These are phyloP conservation scores for Calameuta pallipes DNA, from an alignment of 2,888 invertebrate genomes.

Conservation along the genomic window DNA sequence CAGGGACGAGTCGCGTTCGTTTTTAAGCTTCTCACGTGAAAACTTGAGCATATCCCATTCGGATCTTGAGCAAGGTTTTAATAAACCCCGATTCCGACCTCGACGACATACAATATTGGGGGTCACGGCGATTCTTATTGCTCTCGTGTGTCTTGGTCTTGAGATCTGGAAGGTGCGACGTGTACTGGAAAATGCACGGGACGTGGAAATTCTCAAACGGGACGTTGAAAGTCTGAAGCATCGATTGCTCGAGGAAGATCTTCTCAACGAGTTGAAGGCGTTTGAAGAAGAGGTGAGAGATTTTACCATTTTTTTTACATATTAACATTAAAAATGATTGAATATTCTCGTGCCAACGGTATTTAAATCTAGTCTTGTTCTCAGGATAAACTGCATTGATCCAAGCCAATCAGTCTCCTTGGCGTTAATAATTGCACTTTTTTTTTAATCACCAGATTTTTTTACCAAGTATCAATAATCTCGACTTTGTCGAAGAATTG, in stretches of 20 bases:
- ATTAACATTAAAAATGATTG: background rate
- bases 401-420: background rate
- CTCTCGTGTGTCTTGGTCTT: slow-evolving; percentile 48
- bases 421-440: background rate
- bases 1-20: slow-evolving; percentile 49
- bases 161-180: slow-evolving; percentile 53
- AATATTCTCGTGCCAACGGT: background rate
- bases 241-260: slow-evolving; percentile 52
- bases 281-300: slow-evolving; percentile 58
- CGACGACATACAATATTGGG: slow-evolving; percentile 46
- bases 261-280: slow-evolving; percentile 54
- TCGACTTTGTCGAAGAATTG: background rate
- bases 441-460: background rate
- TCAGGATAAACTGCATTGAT: background rate
- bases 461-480: background rate
- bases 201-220: slow-evolving; percentile 51
- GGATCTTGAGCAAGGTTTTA: slow-evolving; percentile 56
- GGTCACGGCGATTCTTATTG: slow-evolving; percentile 43
- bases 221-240: slow-evolving; percentile 57
- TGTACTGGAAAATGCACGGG: slow-evolving; percentile 43
- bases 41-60: slow-evolving; percentile 57
- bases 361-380: background rate
- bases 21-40: slow-evolving; percentile 57
- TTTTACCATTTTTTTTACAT: background rate
- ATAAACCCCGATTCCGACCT: slow-evolving; percentile 34